Evolutionary conservation across 2,888 invertebrate genomes (phyloP).

Genomic region (Anorthoa munda): DNA sequence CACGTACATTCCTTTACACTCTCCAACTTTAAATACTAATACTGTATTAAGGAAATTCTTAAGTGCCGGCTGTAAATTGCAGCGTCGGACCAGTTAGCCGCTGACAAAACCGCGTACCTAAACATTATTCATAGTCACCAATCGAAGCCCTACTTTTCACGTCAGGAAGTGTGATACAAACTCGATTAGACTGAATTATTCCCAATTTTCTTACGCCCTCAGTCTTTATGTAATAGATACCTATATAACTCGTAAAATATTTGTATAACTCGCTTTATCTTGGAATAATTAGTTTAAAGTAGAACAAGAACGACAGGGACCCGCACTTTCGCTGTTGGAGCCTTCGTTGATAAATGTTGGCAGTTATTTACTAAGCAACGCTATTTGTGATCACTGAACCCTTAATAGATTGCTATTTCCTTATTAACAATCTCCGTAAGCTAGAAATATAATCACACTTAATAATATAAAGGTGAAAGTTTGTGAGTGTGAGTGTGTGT

Average conservation of each 20-base stretch:
- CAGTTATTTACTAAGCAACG: constrained; percentile 59
- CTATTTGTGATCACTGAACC: constrained; percentile 57
- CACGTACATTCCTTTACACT: constrained; percentile 59
- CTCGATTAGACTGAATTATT: constrained; percentile 65
- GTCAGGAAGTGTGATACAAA: constrained; percentile 71
- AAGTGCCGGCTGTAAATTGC: constrained; percentile 60
- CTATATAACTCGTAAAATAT: constrained; percentile 63
- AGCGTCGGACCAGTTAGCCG: constrained; percentile 60
- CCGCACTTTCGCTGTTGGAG: constrained; percentile 70
- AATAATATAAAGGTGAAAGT: too few relatives aligned
- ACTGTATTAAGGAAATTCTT: constrained; percentile 63
- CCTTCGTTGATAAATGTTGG: constrained; percentile 64
- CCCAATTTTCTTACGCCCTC: constrained; percentile 71
- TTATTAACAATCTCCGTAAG: constrained; percentile 40
- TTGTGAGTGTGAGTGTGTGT: too few relatives aligned
- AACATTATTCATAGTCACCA: constrained; percentile 69
- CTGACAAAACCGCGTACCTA: constrained; percentile 66
- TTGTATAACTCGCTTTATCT: constrained; percentile 71
- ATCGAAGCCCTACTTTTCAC: constrained; percentile 70
- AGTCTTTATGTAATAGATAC: constrained; percentile 68
- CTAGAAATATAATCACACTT: neutral
- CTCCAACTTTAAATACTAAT: constrained; percentile 57
- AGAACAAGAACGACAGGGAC: constrained; percentile 75
- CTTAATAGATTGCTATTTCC: constrained; percentile 54
- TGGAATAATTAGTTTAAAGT: constrained; percentile 74